Evolutionary conservation across 2,888 invertebrate genomes (phyloP).

Genomic region (Rotaria magnacalcarata): DNA sequence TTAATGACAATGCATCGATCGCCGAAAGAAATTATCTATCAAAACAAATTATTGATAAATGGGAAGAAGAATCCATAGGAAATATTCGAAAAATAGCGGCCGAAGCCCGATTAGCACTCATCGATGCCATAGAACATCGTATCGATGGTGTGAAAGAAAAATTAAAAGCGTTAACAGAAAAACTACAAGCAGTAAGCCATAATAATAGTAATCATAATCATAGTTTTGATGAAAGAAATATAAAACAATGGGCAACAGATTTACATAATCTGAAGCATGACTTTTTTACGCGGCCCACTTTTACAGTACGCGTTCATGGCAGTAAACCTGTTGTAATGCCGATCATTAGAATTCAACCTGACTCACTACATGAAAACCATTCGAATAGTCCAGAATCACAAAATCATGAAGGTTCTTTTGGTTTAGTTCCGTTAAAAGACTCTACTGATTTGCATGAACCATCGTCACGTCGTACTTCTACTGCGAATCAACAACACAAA

Average conservation of each 20-base stretch:
- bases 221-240: not conserved
- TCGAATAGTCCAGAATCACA: not conserved
- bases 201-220: not conserved
- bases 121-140: not conserved
- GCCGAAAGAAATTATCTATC: not conserved
- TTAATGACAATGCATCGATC: not conserved
- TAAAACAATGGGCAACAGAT: not conserved
- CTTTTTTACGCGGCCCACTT: not conserved
- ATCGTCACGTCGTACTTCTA: no score
- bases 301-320: not conserved
- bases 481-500: no score
- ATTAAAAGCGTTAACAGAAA: not conserved
- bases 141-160: not conserved
- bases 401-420: not conserved
- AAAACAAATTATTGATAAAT: not conserved
- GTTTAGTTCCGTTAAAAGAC: not conserved
- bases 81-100: not conserved
- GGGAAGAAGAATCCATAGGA: not conserved
- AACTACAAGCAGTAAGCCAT: not conserved
- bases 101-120: not conserved
- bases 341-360: not conserved
- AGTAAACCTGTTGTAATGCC: slow-evolving; percentile 1
- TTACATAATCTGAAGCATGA: not conserved
- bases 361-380: not conserved
- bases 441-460: not conserved